phyloP scores from a whole-genome alignment of 2,888 invertebrate genomes.

The Ceriagrion tenellum region DNA sequence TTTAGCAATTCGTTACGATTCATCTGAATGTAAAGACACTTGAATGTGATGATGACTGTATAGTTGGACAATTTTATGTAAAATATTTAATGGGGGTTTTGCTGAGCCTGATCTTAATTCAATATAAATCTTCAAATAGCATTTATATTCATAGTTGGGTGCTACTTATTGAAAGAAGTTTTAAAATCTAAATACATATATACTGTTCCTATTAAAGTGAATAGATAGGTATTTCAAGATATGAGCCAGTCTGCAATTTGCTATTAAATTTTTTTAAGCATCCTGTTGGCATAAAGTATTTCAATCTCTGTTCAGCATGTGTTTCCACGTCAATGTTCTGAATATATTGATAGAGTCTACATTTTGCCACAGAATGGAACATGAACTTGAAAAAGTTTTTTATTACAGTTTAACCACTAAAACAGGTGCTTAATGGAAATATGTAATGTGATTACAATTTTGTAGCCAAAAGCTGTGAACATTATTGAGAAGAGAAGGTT shows the following conservation, averaged over 20 bases:
- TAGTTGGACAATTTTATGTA: background rate
- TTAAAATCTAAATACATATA: background rate
- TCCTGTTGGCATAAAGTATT: background rate
- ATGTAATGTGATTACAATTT: background rate
- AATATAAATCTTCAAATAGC: background rate
- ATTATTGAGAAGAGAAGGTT: no score
- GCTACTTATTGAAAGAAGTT: background rate
- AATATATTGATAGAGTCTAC: background rate
- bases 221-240: background rate
- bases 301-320: background rate
- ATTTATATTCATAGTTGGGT: background rate
- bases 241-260: conserved; percentile 8
- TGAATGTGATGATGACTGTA: background rate
- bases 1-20: background rate
- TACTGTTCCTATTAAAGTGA: conserved; percentile 34
- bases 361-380: background rate
- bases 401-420: background rate
- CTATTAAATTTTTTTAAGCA: background rate
- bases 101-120: background rate
- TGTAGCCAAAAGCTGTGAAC: background rate
- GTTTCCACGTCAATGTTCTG: background rate
- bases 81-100: background rate
- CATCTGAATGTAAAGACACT: background rate
- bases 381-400: background rate
- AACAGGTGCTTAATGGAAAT: background rate